Evolutionary conservation across 1,140 invertebrate genomes (phyloP).

Genomic region (Lepidurus arcticus): DNA sequence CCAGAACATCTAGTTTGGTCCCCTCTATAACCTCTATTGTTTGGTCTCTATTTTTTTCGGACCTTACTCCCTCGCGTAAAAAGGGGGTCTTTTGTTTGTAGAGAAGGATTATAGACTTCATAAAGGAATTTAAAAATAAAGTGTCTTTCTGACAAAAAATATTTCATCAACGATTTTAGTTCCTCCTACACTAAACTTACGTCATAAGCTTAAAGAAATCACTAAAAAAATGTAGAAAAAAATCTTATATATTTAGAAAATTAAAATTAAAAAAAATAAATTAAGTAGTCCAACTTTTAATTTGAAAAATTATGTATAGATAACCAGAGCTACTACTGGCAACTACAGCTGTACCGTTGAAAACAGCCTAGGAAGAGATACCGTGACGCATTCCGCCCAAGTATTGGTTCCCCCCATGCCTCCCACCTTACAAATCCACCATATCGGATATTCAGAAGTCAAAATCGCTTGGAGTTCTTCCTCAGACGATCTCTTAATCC

Average conservation of each 20-base stretch:
- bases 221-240: too few relatives aligned
- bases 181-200: too few relatives aligned
- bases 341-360: neutral
- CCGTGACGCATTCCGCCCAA: neutral
- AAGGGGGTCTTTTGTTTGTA: too few relatives aligned
- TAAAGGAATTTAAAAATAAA: neutral
- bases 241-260: neutral
- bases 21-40: too few relatives aligned
- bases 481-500: neutral
- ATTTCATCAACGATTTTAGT: neutral
- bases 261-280: neutral
- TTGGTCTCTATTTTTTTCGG: too few relatives aligned
- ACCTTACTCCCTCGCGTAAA: too few relatives aligned
- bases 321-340: neutral
- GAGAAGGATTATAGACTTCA: neutral
- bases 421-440: neutral
- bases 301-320: neutral
- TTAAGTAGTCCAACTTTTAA: neutral
- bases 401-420: neutral
- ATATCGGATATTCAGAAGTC: neutral
- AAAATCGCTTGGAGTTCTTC: slow-evolving; percentile 1
- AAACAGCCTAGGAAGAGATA: neutral
- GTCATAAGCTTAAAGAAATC: too few relatives aligned
- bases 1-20: too few relatives aligned
- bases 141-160: neutral